Base-by-base conservation (phyloP, 2,888 invertebrate genomes). In the Ellobium chinense region DNA sequence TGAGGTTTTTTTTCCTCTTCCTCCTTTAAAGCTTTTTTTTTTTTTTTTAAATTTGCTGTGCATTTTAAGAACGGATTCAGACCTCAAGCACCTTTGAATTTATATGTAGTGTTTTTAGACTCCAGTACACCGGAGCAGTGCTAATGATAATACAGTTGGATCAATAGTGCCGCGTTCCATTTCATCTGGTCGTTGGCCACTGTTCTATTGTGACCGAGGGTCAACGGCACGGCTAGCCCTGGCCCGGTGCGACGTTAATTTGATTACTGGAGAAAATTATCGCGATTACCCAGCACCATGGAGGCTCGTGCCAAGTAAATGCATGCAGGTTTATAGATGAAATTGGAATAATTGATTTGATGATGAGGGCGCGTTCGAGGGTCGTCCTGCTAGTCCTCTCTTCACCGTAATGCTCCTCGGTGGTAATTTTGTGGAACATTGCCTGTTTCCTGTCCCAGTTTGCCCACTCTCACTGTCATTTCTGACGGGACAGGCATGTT, bases 311-410 rank as follows among this genome's bases (percentile, higher is more conserved):
- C 60, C 58, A 29, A 36, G 69, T 60, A 54, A 29, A 58, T 60
- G 69, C 68, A 58, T 60, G 69, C 69, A 69, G 78, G 36, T 78
- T 69, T 37, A 27, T 37, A 62, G 69, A 78, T 69, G 37, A 69
- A 78, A 78, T 60, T 68, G 78, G 62, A 78, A 78, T 78, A 78
- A 78, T 78, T 69, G 78, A 78, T 78, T 62, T 24, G 27, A 24
- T 36, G 5, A 36, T 24, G 76, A 34, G n/a, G 27, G 36, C n/a
- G 34, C 46, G 29, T 56, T 0, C 56, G 21, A 36, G 27, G 56
- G 46, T 46, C 7, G 46, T 46, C 46, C 18, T 46, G 46, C 46
- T 46, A 46, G 46, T 18, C 46, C 18, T 46, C 46, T 46, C 46
- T 46, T 18, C 54, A 24, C 21, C 5, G 60, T 21, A 24, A 24